A percentile compares a stretch with the other conserved stretches of the same genome.
Conservation (phyloP, 2,797 vertebrate genomes). For the Ctenochaetus hawaiiensis region DNA sequence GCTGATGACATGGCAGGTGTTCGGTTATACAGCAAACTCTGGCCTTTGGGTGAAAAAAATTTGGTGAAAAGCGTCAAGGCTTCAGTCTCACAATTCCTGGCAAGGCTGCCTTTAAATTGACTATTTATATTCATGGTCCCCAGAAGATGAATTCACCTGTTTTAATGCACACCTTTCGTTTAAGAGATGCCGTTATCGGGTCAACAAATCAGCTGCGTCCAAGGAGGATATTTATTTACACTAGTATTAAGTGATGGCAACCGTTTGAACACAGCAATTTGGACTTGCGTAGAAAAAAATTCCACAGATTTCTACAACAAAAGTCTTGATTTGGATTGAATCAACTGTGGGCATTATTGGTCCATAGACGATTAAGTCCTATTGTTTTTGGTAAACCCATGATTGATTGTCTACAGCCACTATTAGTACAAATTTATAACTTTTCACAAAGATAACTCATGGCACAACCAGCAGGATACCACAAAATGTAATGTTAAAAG, state of each 20-base stretch:
- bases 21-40: not conserved
- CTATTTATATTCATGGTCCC: not conserved
- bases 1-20: slow-evolving; percentile 4
- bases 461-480: not conserved
- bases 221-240: not conserved
- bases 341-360: not conserved
- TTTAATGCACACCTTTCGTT: not conserved
- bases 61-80: not conserved
- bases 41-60: not conserved
- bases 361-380: not conserved
- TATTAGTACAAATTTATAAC: not conserved
- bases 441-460: not conserved
- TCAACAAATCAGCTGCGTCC: not conserved
- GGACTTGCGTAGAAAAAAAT: not conserved
- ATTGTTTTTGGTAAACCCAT: not conserved
- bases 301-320: not conserved
- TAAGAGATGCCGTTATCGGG: not conserved
- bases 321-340: not conserved
- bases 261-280: not conserved
- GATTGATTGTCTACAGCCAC: not conserved
- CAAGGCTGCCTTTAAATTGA: not conserved
- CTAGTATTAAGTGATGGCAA: not conserved
- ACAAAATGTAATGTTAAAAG: not conserved
- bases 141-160: not conserved
- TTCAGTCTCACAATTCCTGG: not conserved